Evolutionary conservation across 2,888 invertebrate genomes (phyloP).

Genomic region (Boloria euphrosyne): DNA sequence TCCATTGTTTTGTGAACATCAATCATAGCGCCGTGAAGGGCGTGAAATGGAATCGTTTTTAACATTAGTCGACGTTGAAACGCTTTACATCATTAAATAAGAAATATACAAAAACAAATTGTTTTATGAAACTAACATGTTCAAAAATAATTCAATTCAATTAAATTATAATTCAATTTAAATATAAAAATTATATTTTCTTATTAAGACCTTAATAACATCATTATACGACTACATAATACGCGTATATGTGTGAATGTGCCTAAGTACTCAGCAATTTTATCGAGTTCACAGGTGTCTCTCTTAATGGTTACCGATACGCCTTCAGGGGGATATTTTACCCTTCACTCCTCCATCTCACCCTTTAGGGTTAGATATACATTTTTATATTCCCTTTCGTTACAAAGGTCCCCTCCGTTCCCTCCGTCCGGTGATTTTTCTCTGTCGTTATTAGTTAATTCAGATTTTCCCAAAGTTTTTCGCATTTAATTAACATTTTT

Average conservation of each 20-base stretch:
- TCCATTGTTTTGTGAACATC: slow-evolving; percentile 6
- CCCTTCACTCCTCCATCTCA: slow-evolving; percentile 13
- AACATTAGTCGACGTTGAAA: slow-evolving; percentile 11
- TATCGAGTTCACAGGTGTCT: slow-evolving; percentile 33
- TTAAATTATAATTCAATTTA: too few relatives aligned
- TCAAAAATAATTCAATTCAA: too few relatives aligned
- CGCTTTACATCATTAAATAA: slow-evolving; percentile 6
- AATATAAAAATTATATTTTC: too few relatives aligned
- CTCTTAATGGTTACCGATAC: slow-evolving; percentile 29
- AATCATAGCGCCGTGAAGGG: slow-evolving; percentile 4
- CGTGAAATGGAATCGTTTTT: neutral
- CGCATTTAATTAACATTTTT: slow-evolving; percentile 16
- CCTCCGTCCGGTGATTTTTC: neutral
- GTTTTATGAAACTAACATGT: neutral
- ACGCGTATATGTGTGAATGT: neutral
- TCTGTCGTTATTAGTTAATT: slow-evolving; percentile 13
- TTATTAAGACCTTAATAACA: neutral
- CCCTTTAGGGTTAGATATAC: slow-evolving; percentile 5
- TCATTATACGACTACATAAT: slow-evolving; percentile 3
- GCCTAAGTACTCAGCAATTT: slow-evolving; percentile 16
- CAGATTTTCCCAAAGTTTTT: slow-evolving; percentile 10
- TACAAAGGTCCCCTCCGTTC: slow-evolving; percentile 20
- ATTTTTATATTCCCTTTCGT: slow-evolving; percentile 14
- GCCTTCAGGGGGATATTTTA: slow-evolving; percentile 13
- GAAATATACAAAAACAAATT: neutral